Conservation (phyloP, 1,140 invertebrate genomes). For the Megathymus violae region DNA sequence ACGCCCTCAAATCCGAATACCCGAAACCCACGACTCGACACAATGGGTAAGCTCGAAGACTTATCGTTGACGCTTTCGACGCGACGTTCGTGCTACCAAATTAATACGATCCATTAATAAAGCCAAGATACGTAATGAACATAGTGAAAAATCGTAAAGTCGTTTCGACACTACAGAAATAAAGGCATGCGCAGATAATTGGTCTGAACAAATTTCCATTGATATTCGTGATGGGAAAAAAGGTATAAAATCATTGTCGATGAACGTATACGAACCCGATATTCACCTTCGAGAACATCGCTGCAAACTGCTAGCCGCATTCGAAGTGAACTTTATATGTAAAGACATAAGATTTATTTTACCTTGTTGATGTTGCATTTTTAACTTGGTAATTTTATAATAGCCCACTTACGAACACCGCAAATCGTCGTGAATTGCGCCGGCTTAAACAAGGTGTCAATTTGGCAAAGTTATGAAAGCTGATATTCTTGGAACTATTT, state of each 20-base stretch:
- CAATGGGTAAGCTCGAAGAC: neutral
- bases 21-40: neutral
- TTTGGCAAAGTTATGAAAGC: constrained; percentile 82
- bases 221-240: constrained; percentile 81
- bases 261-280: constrained; percentile 70
- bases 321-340: constrained; percentile 31
- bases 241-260: constrained; percentile 73
- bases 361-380: neutral
- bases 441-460: constrained; percentile 80
- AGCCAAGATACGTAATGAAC: constrained; percentile 31
- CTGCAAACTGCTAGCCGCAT: constrained; percentile 47
- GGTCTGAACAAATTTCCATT: constrained; percentile 77
- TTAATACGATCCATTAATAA: constrained; percentile 32
- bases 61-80: neutral
- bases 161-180: constrained; percentile 46
- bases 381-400: constrained; percentile 69
- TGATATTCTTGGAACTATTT: constrained; percentile 79
- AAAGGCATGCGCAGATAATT: constrained; percentile 66
- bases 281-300: constrained; percentile 55
- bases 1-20: neutral
- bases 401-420: constrained; percentile 78
- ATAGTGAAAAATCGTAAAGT: constrained; percentile 44
- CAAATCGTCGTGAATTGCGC: constrained; percentile 78
- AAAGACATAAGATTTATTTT: constrained; percentile 14
- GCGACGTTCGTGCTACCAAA: constrained; percentile 12